These are phyloP conservation scores for Callimorpha dominula DNA, from an alignment of 2,888 invertebrate species.

Conservation along the genomic window DNA sequence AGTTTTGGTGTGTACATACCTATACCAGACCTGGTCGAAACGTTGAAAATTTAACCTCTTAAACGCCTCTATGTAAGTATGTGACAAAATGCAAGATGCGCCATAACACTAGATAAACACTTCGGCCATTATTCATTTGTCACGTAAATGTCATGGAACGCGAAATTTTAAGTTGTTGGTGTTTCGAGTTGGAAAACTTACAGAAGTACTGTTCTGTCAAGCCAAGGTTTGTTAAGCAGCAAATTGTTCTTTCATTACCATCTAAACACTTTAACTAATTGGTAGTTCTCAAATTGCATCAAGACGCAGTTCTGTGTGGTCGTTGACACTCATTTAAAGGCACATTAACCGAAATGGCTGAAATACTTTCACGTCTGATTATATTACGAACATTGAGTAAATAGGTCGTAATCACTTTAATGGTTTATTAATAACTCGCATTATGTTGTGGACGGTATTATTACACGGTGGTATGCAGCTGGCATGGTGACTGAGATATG, in stretches of 20 bases:
- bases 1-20: too few relatives aligned
- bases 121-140: too few relatives aligned
- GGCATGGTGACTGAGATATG: neutral
- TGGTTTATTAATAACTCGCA: slow-evolving; percentile 52
- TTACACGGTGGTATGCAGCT: slow-evolving; percentile 41
- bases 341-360: slow-evolving; percentile 8
- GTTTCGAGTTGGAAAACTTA: too few relatives aligned
- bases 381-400: slow-evolving; percentile 36
- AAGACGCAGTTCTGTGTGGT: neutral
- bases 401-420: slow-evolving; percentile 46
- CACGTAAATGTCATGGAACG: too few relatives aligned
- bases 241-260: neutral
- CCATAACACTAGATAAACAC: too few relatives aligned
- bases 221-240: neutral
- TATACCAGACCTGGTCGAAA: too few relatives aligned
- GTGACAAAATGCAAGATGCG: too few relatives aligned
- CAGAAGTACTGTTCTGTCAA: too few relatives aligned
- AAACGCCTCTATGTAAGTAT: too few relatives aligned
- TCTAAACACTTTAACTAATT: neutral
- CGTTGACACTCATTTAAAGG: slow-evolving; percentile 2
- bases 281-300: neutral
- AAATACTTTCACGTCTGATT: slow-evolving; percentile 32
- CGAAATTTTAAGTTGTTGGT: too few relatives aligned
- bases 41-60: too few relatives aligned
- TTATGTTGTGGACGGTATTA: slow-evolving; percentile 31